These are phyloP conservation scores for Arion vulgaris DNA, from an alignment of 1,140 invertebrate species.

Conservation along the genomic window DNA sequence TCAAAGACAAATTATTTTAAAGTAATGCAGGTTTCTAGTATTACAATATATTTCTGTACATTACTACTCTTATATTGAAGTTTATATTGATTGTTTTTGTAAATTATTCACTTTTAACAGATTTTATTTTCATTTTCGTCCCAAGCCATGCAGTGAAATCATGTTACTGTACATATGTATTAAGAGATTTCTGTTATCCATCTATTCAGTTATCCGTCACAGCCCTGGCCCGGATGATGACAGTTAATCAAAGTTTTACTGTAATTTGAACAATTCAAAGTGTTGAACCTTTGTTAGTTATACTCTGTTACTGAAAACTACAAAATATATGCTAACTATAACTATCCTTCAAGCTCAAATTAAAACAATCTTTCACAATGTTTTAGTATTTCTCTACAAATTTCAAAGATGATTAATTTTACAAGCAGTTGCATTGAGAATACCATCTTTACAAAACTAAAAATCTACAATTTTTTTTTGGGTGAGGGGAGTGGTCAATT, in stretches of 20 bases:
- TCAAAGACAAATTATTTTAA: too few species aligned
- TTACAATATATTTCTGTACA: too few species aligned
- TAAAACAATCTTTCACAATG: neutral
- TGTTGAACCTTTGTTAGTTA: neutral
- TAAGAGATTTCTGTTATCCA: too few species aligned
- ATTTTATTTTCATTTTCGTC: too few species aligned
- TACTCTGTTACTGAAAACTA: neutral
- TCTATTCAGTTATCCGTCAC: too few species aligned
- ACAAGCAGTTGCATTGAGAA: neutral
- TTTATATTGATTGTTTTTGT: too few species aligned
- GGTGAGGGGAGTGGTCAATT: too few species aligned
- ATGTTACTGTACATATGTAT: too few species aligned
- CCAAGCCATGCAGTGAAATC: too few species aligned
- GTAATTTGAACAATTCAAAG: neutral
- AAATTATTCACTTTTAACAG: too few species aligned
- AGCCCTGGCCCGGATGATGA: neutral
- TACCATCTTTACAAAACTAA: neutral
- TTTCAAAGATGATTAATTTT: neutral
- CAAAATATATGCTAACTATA: neutral
- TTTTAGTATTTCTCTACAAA: neutral
- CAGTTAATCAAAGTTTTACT: neutral
- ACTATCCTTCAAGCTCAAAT: neutral
- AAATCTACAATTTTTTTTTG: neutral
- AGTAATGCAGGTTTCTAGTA: too few species aligned
- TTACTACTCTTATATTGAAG: too few species aligned